phyloP scores from a whole-genome alignment of 2,797 vertebrate genomes.

The Pangasius sanitwongsei region DNA sequence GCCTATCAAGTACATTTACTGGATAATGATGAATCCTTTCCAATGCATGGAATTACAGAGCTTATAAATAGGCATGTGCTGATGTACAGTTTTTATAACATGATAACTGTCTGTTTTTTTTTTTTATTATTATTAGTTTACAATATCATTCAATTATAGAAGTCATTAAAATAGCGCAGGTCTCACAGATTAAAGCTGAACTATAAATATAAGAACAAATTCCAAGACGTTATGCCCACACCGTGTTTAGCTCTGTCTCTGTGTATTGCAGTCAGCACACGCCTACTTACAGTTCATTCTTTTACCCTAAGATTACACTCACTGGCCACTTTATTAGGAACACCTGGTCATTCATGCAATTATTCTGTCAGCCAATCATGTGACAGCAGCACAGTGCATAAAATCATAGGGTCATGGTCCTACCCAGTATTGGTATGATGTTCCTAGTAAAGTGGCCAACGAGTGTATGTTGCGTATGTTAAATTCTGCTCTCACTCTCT shows the following conservation, averaged over 20 bases:
- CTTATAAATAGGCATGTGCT: background rate
- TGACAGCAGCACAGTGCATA: background rate
- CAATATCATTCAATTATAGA: background rate
- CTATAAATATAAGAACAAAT: too few relatives aligned
- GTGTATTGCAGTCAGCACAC: background rate
- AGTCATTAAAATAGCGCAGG: too few relatives aligned
- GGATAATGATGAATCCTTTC: background rate
- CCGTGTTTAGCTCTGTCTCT: background rate
- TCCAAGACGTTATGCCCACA: background rate
- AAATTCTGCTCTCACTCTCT: too few relatives aligned
- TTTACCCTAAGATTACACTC: background rate
- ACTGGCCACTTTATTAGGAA: background rate
- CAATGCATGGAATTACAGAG: background rate
- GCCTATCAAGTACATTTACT: background rate
- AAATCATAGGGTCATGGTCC: background rate
- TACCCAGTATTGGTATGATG: background rate
- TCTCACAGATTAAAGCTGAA: background rate
- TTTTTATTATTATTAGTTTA: background rate
- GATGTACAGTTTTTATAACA: background rate
- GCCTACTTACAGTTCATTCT: background rate
- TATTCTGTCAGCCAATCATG: background rate
- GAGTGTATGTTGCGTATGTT: background rate
- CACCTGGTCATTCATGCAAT: background rate
- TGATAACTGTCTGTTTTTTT: too few relatives aligned
- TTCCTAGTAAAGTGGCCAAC: background rate